Evolutionary conservation across 2,888 invertebrate genomes (phyloP).

Genomic region (Stratiomys singularior): DNA sequence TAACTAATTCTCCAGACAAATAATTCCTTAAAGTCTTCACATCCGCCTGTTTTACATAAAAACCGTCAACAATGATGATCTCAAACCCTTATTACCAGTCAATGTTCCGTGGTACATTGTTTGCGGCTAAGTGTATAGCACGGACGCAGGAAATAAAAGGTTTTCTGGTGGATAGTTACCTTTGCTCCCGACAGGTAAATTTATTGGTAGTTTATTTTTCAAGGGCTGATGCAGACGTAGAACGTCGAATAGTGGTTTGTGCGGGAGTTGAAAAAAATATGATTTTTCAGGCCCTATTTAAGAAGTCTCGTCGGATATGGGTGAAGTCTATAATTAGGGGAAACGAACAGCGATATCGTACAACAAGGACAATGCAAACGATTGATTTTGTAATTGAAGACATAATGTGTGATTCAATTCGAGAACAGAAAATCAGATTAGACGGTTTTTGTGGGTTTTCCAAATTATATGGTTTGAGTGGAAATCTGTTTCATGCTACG

Average conservation of each 20-base stretch:
- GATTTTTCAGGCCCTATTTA: not conserved
- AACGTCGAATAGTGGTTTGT: slow-evolving; percentile 4
- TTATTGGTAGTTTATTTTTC: not conserved
- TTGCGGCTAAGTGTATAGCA: not conserved
- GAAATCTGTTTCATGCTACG: too few relatives aligned
- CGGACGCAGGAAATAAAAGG: not conserved
- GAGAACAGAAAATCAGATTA: not conserved
- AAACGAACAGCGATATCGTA: not conserved
- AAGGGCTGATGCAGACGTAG: not conserved
- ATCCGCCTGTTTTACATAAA: slow-evolving; percentile 38
- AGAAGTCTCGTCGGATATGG: slow-evolving; percentile 20
- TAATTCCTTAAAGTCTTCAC: not conserved
- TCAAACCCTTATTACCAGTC: not conserved
- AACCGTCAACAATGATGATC: slow-evolving; percentile 26
- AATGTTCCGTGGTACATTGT: not conserved
- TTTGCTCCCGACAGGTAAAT: slow-evolving; percentile 6
- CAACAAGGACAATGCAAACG: not conserved
- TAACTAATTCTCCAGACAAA: too few relatives aligned
- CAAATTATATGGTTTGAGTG: not conserved
- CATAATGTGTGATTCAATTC: not conserved
- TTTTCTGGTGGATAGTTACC: not conserved
- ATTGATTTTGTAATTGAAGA: not conserved
- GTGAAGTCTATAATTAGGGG: slow-evolving; percentile 20
- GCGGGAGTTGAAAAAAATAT: not conserved
- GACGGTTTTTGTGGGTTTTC: not conserved